Evolutionary conservation across 2,797 vertebrate species (phyloP).

Genomic region (Epinephelus awoara): DNA sequence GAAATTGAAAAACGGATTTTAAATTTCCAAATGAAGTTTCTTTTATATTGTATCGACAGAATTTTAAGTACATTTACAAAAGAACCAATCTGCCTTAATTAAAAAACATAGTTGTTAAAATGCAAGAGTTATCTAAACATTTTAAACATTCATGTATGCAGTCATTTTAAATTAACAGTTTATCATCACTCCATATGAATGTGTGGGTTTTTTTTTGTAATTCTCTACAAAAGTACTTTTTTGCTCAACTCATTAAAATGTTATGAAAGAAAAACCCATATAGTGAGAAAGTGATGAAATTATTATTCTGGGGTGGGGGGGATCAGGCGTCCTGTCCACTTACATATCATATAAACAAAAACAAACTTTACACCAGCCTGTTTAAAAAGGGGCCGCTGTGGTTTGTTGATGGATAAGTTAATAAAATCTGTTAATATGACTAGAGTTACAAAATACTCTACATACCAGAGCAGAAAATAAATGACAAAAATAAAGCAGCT

Average conservation of each 20-base stretch:
- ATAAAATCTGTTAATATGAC: constrained; percentile 46
- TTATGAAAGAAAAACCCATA: constrained; percentile 2
- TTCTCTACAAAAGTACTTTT: not conserved
- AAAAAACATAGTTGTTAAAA: not conserved
- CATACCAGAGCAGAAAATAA: constrained; percentile 9
- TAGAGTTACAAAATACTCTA: constrained; percentile 29
- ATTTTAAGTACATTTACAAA: not conserved
- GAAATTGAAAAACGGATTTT: not conserved
- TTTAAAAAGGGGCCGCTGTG: constrained; percentile 48
- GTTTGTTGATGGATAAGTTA: constrained; percentile 47
- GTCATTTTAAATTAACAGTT: not conserved
- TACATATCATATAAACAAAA: constrained; percentile 56
- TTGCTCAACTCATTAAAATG: not conserved
- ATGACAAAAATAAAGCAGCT: constrained; percentile 20
- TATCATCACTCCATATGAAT: not conserved
- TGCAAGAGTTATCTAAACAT: not conserved
- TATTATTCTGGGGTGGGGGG: not conserved
- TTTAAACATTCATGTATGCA: not conserved
- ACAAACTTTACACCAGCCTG: constrained; percentile 54
- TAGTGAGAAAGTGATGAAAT: constrained; percentile 5
- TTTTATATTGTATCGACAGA: not conserved
- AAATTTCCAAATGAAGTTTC: not conserved
- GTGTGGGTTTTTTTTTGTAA: too few species aligned
- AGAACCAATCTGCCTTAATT: not conserved
- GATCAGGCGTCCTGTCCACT: constrained; percentile 29